Evolutionary conservation across 2,113 vertebrate genomes (phyloP), one percentile per base, ranked within the genome.

Genomic region (Prionailurus viverrinus): DNA sequence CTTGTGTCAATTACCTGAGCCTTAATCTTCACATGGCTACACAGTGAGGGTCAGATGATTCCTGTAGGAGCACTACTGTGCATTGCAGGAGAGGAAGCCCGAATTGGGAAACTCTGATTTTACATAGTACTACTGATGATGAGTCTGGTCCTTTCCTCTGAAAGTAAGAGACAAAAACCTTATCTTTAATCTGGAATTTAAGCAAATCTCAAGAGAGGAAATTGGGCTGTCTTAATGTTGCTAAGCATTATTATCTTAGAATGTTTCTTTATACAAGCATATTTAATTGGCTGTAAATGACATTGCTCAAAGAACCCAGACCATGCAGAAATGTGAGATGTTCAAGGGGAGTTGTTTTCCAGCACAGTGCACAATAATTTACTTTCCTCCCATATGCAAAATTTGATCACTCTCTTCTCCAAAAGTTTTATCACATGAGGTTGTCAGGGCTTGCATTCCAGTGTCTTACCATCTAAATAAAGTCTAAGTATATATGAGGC

Each of bases 271-370:
- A 68, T 36, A 86, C 5, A 91, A 39, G 69, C 31, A 69, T 69
- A 48, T 91, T 91, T 79, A 84, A 45, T 89, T 66, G 58, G 27
- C 87, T 95, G 8, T 93, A 61, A 91, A 79, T 78, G 39, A 69
- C 71, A 61, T 51, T 85, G 8, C 33, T 79, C 6, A 33, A 48
- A 51, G 51, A 29, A 79, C 63, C 6, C 36, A 85, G 31, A 90
- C 61, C 11, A 45, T 66, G 61, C 48, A 91, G 71, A 58, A 85
- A 69, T 69, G n/a, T 61, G 88, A 91, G 61, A 61, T 85, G 25
- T 48, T 79, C 4, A 14, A 78, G 71, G 39, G 51, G 25, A 85
- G 85, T 79, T 69, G 14, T 79, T 78, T 61, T 76, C 80, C 27
- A 79, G 58, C 11, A 48, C 10, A 69, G 23, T 85, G 36, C 8